A percentile compares a stretch with the other conserved stretches of the same genome.
Evolutionary conservation across 2,113 vertebrate genomes (phyloP).

Genomic region (Triplophysa dalaica): DNA sequence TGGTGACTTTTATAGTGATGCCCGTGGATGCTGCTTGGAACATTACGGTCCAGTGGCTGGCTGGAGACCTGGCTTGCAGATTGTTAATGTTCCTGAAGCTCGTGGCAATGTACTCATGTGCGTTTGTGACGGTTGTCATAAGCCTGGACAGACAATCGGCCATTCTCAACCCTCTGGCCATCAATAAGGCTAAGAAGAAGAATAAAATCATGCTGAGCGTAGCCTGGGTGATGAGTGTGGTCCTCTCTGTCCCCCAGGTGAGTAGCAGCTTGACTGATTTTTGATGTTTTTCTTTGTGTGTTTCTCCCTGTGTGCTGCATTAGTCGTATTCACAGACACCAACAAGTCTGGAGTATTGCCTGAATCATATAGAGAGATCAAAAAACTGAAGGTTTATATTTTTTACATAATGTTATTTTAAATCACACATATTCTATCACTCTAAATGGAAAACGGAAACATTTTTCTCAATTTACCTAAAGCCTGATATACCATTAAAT

Average conservation of each 20-base stretch:
- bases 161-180: conserved; percentile 81
- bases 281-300: conserved; percentile 27
- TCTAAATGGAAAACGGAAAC: not conserved
- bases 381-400: not conserved
- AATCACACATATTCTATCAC: not conserved
- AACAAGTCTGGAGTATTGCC: not conserved
- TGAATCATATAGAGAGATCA: not conserved
- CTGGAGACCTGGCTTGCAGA: conserved; percentile 78
- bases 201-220: conserved; percentile 78
- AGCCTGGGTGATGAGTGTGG: conserved; percentile 80
- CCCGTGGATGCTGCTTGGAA: conserved; percentile 86
- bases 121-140: conserved; percentile 84
- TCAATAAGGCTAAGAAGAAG: conserved; percentile 74
- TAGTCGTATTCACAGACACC: not conserved
- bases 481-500: not conserved
- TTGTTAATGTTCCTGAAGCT: conserved; percentile 86
- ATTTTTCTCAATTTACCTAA: not conserved
- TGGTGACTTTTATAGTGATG: conserved; percentile 84
- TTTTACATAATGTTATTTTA: not conserved
- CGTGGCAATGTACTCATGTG: conserved; percentile 84
- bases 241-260: conserved; percentile 83
- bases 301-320: not conserved
- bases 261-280: conserved; percentile 14
- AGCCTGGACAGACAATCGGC: conserved; percentile 84
- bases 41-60: conserved; percentile 85